Base-by-base conservation (phyloP, 2,113 vertebrate genomes). In the Embiotoca jacksoni region DNA sequence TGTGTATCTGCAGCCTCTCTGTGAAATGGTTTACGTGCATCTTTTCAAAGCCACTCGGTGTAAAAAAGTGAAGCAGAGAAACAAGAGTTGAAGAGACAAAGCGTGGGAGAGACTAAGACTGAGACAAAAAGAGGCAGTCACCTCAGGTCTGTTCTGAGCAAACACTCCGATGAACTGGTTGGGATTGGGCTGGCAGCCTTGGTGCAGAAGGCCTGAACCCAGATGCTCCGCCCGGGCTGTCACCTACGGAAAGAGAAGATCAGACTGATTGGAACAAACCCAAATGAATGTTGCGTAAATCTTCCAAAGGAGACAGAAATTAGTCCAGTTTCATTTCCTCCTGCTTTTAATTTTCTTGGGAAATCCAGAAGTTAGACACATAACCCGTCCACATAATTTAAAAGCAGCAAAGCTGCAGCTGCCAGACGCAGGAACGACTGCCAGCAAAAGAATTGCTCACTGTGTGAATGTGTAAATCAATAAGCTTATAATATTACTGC, bases 141-240 rank as follows among this genome's bases (percentile, higher is more conserved):
- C 98, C 97, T 99, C 98, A 36, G 98, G 98, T 3, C 98, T 94
- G 91, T 99, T 99, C 85, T 99, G 98, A 78, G 98, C 96, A n/a
- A 99, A 99, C 83, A 99, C 96, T 0, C 98, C 98, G 0, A 99
- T 98, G 90, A 98, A 98, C 90, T 99, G 98, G 71, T 95, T 93
- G 0, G 97, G 85, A 77, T 86, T 94, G 3, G 96, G 91, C 79
- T 93, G 95, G 89, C 97, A 99, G 57, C 97, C 96, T 83, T 98
- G 96, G 84, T 94, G 94, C 75, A 99, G 89, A 49, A 99, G 95
- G 54, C 98, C 98, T 0, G 98, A 99, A 14, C 98, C 98, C 84
- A 99, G 92, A 79, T 95, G 93, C 89, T 99, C 96, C 46, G 98
- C 97, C 50, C 97, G 95, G 85, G 95, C 92, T 1, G 93, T 95